A percentile compares a stretch with the other conserved stretches of the same genome.
Conservation (phyloP, 2,113 vertebrate species). For the Heterocephalus glaber region DNA sequence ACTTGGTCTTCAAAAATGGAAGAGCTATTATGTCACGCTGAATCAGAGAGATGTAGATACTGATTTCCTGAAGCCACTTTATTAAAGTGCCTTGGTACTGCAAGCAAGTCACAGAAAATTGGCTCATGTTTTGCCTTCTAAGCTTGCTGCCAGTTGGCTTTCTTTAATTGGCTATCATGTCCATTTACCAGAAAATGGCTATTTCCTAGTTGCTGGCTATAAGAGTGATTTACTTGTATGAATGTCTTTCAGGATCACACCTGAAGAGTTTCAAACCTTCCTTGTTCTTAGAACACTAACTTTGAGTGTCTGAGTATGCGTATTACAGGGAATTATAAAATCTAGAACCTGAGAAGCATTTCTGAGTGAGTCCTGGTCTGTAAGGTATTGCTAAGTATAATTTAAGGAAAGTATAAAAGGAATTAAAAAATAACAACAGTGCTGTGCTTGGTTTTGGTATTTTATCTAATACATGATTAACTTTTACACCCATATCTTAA, state of each 20-base stretch:
- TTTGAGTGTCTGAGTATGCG: background rate
- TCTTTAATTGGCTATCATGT: constrained; percentile 24
- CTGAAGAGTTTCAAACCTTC: background rate
- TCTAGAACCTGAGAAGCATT: background rate
- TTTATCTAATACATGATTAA: constrained; percentile 22
- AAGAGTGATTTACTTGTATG: background rate
- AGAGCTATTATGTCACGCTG: constrained; percentile 28
- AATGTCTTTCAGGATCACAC: background rate
- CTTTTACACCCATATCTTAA: constrained; percentile 48
- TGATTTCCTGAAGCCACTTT: constrained; percentile 30
- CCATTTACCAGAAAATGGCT: constrained; percentile 41
- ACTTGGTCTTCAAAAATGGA: background rate
- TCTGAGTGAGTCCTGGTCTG: background rate
- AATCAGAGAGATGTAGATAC: background rate
- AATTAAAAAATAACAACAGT: background rate
- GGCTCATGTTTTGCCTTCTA: background rate
- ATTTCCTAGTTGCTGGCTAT: background rate
- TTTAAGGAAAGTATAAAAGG: constrained; percentile 41
- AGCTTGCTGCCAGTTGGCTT: constrained; percentile 38
- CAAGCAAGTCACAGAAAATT: constrained; percentile 23
- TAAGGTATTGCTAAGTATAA: constrained; percentile 33
- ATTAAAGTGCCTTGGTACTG: background rate
- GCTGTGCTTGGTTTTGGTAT: background rate
- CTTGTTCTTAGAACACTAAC: constrained; percentile 9
- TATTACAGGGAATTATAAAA: background rate